Evolutionary conservation across 2,797 vertebrate genomes (phyloP).

Genomic region (Malurus splendens): DNA sequence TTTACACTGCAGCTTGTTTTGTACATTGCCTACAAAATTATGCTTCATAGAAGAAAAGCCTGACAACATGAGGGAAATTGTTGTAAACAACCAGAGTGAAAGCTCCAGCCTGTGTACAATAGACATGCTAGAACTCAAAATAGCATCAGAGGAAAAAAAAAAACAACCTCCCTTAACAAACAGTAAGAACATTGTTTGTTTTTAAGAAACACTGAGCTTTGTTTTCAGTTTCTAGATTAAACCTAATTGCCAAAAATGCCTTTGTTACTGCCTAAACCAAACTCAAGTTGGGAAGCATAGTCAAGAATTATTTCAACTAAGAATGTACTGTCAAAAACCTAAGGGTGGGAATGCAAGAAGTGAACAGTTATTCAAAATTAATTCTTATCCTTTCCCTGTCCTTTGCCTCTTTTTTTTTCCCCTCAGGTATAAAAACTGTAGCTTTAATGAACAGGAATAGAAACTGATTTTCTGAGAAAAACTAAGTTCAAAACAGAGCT

Average conservation of each 20-base stretch:
- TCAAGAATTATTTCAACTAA: not conserved
- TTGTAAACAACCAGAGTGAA: conserved; percentile 32
- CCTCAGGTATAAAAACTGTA: not conserved
- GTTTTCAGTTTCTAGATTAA: conserved; percentile 34
- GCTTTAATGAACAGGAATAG: not conserved
- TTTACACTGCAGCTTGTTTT: conserved; percentile 32
- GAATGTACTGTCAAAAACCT: not conserved
- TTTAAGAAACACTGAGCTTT: conserved; percentile 40
- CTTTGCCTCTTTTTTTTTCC: not conserved
- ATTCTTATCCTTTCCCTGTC: not conserved
- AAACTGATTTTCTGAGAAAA: not conserved
- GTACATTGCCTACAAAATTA: conserved; percentile 1
- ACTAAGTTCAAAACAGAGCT: not conserved
- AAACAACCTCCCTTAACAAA: not conserved
- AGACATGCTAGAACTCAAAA: conserved; percentile 38
- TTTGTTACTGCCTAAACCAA: conserved; percentile 14
- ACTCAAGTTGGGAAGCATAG: not conserved
- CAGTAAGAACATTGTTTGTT: conserved; percentile 33
- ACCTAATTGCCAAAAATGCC: conserved; percentile 6
- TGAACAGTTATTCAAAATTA: not conserved
- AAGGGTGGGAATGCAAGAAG: not conserved
- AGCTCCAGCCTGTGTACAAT: not conserved
- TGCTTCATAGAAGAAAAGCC: conserved; percentile 7
- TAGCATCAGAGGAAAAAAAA: not conserved
- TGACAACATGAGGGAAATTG: not conserved